Percentiles rank a stretch among this genome's conserved stretches.
Evolutionary conservation across 2,797 vertebrate species (phyloP).

Genomic region (Gambusia yucatana): DNA sequence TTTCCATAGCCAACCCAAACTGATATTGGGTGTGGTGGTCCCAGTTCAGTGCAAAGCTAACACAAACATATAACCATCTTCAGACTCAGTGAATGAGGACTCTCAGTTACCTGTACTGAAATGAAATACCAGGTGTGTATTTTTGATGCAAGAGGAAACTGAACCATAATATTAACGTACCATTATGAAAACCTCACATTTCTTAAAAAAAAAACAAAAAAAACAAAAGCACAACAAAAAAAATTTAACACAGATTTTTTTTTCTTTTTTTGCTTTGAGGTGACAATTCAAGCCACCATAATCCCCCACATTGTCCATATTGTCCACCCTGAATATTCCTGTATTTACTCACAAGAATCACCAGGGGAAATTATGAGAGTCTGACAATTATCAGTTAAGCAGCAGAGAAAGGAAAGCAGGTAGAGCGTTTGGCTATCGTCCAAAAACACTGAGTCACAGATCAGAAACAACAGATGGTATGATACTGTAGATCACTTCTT

Average conservation of each 20-base stretch:
- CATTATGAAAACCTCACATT: neutral
- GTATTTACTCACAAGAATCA: slow-evolving; percentile 21
- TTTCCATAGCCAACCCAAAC: neutral
- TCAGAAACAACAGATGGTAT: slow-evolving; percentile 73
- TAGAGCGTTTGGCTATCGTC: slow-evolving; percentile 55
- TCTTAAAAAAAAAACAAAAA: neutral
- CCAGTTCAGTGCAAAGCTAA: slow-evolving; percentile 1
- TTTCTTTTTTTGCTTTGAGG: neutral
- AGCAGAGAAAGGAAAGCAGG: slow-evolving; percentile 43
- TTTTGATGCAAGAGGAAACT: neutral
- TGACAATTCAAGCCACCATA: neutral
- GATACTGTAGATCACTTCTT: slow-evolving; percentile 64
- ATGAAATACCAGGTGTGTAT: neutral
- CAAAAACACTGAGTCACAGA: slow-evolving; percentile 68
- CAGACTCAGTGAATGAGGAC: neutral
- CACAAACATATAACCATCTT: neutral
- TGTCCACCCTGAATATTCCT: neutral
- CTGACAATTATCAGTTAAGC: slow-evolving; percentile 34
- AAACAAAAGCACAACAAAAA: too few relatives aligned
- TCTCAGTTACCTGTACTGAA: neutral
- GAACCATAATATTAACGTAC: neutral
- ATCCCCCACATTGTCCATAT: neutral
- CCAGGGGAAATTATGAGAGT: slow-evolving; percentile 17
- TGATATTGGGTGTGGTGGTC: neutral
- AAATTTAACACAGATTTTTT: neutral